Evolutionary conservation across 2,113 vertebrate genomes (phyloP).

Genomic region (Hyla sarda): DNA sequence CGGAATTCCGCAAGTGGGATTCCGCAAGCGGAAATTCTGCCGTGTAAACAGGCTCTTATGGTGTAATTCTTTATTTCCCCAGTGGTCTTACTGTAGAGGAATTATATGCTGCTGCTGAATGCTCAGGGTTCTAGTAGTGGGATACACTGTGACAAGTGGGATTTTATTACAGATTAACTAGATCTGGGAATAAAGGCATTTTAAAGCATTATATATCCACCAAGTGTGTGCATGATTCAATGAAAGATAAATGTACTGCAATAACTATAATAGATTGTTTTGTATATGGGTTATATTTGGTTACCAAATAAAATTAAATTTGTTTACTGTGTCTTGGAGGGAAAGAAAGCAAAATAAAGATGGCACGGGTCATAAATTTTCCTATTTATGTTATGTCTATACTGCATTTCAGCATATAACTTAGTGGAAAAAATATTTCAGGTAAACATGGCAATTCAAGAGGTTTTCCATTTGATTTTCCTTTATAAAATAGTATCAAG

Average conservation of each 20-base stretch:
- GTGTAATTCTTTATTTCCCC: too few species aligned
- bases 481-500: slow-evolving; percentile 2
- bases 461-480: background rate
- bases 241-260: background rate
- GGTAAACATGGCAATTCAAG: background rate
- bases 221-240: background rate
- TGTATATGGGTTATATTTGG: background rate
- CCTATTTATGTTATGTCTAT: background rate
- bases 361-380: background rate
- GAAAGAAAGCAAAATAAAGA: background rate
- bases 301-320: background rate
- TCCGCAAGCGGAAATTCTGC: too few species aligned
- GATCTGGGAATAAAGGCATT: background rate
- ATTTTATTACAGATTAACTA: background rate
- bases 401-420: background rate
- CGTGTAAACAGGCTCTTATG: too few species aligned
- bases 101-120: too few species aligned
- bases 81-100: too few species aligned
- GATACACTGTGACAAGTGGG: background rate
- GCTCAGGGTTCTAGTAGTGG: too few species aligned
- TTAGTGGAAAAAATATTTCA: background rate
- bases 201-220: background rate
- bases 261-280: background rate
- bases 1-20: too few species aligned
- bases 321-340: background rate